A percentile compares a stretch with the other conserved stretches of the same genome.
Conservation (phyloP, 2,888 invertebrate genomes). For the Ctena decussata region DNA sequence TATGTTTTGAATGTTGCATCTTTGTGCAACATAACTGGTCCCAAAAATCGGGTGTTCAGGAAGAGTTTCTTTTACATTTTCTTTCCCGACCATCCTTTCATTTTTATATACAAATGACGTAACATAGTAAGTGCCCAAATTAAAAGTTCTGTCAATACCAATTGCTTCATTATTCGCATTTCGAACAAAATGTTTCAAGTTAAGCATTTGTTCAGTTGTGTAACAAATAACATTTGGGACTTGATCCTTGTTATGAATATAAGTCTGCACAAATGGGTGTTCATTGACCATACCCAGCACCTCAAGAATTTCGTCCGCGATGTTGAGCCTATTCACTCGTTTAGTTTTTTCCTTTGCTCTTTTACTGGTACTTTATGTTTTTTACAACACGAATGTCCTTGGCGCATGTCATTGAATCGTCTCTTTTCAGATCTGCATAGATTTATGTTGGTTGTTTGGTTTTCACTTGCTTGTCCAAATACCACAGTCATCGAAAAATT, state of each 20-base stretch:
- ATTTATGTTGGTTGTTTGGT: constrained; percentile 18
- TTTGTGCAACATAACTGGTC: constrained; percentile 35
- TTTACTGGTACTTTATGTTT: not conserved
- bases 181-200: constrained; percentile 20
- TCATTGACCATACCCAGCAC: not conserved
- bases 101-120: not conserved
- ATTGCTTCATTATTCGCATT: not conserved
- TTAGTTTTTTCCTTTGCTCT: not conserved
- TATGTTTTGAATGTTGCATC: not conserved
- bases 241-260: constrained; percentile 29
- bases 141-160: not conserved
- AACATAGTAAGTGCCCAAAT: not conserved
- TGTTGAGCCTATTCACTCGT: not conserved
- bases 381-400: constrained; percentile 14
- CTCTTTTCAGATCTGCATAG: not conserved
- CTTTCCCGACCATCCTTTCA: not conserved
- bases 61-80: not conserved
- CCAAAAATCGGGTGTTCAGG: constrained; percentile 22
- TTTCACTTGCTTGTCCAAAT: not conserved
- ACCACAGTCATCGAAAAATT: no score
- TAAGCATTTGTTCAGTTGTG: constrained; percentile 29
- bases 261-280: constrained; percentile 11
- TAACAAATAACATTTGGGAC: not conserved
- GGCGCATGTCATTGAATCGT: not conserved
- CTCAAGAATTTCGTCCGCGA: not conserved